Evolutionary conservation across 1,140 invertebrate species (phyloP), one percentile per base, ranked within the genome.

Genomic region (Aphis gossypii): DNA sequence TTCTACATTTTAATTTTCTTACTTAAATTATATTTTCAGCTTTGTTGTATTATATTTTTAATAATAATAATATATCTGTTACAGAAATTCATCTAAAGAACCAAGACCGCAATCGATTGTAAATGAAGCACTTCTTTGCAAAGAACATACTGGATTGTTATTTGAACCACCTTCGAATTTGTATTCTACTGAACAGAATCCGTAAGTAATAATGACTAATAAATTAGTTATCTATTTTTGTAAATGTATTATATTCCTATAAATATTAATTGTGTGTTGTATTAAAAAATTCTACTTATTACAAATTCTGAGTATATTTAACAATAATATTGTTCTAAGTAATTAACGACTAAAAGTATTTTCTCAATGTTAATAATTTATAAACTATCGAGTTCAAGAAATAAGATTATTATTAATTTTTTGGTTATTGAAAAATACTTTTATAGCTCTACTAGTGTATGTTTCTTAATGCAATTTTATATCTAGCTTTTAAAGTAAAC

Each of bases 161-260:
- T 93, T 93, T 56, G 92, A 86, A 86, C 92, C 92, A 30, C 48
- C 76, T 11, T 86, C 92, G 18, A 38, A 46, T 38, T 54, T 86
- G 20, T 93, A 84, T 56, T 56, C 92, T 25, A 84, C 92, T 30
- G 92, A 93, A 84, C 82, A 93, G 20, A 93, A 93, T 93, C 92
- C 92, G 92, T 93, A 93, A 93, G 92, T 93, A 83, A 54, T 46
- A 48, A 8, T 56, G 35, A 1, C 38, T 41, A 56, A 41, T 38
- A 48, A 48, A 20, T 82, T 48, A 41, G 5, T 35, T 41, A 68
- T 14, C 44, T 30, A 41, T 41, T 0, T 90, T 51, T 38, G 48
- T 51, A 46, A 11, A 20, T 51, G 18, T 41, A 25, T 46, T 48
- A 14, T 87, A 30, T 20, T 87, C 5, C 51, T 51, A 83, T 83